Percentiles rank a stretch among this genome's conserved stretches.
phyloP scores from a whole-genome alignment of 2,113 vertebrate genomes.

The Psettodes erumei region DNA sequence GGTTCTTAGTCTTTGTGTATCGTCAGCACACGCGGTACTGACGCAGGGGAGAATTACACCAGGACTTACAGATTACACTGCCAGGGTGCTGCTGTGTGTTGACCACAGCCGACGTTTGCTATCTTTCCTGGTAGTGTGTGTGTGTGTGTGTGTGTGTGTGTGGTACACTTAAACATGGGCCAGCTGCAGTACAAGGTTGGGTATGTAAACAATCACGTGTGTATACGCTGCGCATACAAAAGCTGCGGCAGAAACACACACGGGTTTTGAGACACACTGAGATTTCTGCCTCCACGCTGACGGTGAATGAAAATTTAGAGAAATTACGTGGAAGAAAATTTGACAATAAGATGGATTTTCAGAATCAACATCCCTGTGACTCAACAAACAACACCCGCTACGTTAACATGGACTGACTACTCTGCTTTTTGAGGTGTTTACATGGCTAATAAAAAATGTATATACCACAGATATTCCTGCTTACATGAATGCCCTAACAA shows the following conservation, averaged over 20 bases:
- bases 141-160: no score
- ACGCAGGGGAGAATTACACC: constrained; percentile 45
- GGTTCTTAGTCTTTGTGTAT: constrained; percentile 41
- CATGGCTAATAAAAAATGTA: no score
- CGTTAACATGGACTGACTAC: neutral
- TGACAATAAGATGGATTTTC: neutral
- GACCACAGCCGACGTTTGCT: constrained; percentile 19
- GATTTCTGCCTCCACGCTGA: neutral
- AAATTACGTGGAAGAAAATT: neutral
- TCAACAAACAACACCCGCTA: constrained; percentile 7
- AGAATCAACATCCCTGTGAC: neutral
- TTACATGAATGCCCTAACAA: no score
- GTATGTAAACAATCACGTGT: neutral
- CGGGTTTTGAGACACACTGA: neutral
- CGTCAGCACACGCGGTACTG: constrained; percentile 25
- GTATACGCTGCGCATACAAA: neutral
- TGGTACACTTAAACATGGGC: neutral
- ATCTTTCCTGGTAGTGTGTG: constrained; percentile 23
- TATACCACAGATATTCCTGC: no score
- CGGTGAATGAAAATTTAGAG: neutral
- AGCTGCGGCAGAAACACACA: no score
- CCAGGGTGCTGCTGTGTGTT: constrained; percentile 10
- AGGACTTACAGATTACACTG: constrained; percentile 39
- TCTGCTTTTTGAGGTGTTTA: no score
- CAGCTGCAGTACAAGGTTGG: constrained; percentile 8